A percentile compares a stretch with the other conserved stretches of the same genome.
Conservation (phyloP, 2,888 invertebrate species). For the Zele albiditarsus region DNA sequence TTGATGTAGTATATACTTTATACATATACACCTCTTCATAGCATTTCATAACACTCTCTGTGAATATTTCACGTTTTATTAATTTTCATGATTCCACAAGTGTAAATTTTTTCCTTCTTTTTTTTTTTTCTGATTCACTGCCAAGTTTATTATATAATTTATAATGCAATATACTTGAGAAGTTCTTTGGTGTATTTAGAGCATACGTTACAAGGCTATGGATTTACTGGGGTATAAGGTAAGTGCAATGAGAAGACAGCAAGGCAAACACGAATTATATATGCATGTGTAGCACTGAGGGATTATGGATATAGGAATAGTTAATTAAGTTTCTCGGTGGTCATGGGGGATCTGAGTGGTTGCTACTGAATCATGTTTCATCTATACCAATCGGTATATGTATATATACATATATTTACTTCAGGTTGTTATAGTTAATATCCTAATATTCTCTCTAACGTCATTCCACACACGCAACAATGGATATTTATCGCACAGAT, state of each 20-base stretch:
- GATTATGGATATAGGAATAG: slow-evolving; percentile 63
- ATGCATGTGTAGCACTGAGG: slow-evolving; percentile 41
- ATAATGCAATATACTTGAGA: not conserved
- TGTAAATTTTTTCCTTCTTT: not conserved
- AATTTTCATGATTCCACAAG: not conserved
- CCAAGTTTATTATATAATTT: not conserved
- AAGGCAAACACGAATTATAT: not conserved
- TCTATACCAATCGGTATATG: slow-evolving; percentile 41
- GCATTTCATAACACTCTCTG: slow-evolving; percentile 7
- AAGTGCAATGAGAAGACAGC: not conserved
- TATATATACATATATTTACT: not conserved
- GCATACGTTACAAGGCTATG: not conserved
- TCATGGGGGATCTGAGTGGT: slow-evolving; percentile 59
- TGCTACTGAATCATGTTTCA: slow-evolving; percentile 61
- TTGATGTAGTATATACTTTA: not conserved
- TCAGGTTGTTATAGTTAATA: not conserved
- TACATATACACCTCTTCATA: not conserved
- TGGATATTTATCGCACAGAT: no score
- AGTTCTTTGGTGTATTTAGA: slow-evolving; percentile 1
- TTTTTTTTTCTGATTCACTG: not conserved
- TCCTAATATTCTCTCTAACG: no score
- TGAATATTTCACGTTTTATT: slow-evolving; percentile 9
- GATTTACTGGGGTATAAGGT: not conserved
- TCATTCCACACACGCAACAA: no score
- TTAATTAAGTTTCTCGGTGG: slow-evolving; percentile 67